phyloP scores from a whole-genome alignment of 2,797 vertebrate genomes.

The Pantherophis alleghaniensis region DNA sequence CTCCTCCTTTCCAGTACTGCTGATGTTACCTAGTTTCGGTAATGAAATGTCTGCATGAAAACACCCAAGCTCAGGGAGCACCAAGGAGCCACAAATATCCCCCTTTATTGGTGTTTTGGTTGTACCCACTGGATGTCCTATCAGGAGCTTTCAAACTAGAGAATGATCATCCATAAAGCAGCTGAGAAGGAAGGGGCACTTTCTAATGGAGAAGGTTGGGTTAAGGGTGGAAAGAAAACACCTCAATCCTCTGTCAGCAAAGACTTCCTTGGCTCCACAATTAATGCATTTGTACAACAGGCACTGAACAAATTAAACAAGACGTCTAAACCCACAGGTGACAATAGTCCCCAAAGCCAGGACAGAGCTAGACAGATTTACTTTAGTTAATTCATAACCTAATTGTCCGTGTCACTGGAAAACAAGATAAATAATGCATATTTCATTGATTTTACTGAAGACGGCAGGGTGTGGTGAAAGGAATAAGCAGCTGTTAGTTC shows the following conservation, averaged over 20 bases:
- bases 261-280: fast-evolving
- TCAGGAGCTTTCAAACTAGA: not conserved
- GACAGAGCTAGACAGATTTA: not conserved
- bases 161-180: not conserved
- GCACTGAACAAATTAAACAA: not conserved
- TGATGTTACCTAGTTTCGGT: no score
- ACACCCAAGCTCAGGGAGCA: not conserved
- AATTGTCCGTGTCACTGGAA: conserved; percentile 48
- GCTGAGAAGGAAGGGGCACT: not conserved
- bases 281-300: fast-evolving
- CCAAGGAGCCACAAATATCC: not conserved
- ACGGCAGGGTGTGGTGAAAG: not conserved
- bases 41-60: no score
- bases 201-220: not conserved
- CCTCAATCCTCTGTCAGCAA: not conserved
- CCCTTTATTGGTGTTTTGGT: not conserved
- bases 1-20: not conserved
- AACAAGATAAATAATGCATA: conserved; percentile 47
- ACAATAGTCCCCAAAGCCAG: conserved; percentile 32
- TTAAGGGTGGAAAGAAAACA: not conserved
- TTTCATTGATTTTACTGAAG: conserved; percentile 23
- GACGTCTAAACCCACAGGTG: not conserved
- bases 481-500: not conserved
- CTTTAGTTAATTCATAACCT: conserved; percentile 54
- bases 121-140: not conserved